These are phyloP conservation scores for Aethes cnicana DNA, from an alignment of 2,888 invertebrate genomes.

Conservation along the genomic window DNA sequence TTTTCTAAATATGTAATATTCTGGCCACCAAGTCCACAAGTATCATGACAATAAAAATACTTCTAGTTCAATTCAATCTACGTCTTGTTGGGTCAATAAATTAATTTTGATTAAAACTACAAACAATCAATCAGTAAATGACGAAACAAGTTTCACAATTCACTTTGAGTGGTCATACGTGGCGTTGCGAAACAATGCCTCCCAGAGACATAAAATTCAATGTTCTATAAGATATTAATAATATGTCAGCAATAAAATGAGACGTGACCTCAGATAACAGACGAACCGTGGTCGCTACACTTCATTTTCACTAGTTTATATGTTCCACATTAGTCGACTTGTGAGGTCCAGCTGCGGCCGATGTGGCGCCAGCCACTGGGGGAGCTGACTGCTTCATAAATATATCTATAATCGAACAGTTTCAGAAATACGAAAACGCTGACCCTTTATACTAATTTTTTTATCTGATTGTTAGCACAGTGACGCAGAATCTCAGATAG, in stretches of 20 bases:
- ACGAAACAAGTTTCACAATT: slow-evolving; percentile 36
- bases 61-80: no score
- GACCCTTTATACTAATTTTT: no score
- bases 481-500: no score
- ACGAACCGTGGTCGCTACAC: slow-evolving; percentile 69
- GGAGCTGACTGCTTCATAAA: slow-evolving; percentile 70
- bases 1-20: no score
- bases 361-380: slow-evolving; percentile 40
- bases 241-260: slow-evolving; percentile 77
- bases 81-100: no score
- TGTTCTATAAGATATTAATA: slow-evolving; percentile 73
- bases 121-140: slow-evolving; percentile 21
- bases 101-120: slow-evolving; percentile 7
- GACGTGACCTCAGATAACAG: slow-evolving; percentile 73
- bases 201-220: slow-evolving; percentile 65
- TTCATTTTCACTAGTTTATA: slow-evolving; percentile 78
- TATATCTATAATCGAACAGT: no score
- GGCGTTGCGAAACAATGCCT: slow-evolving; percentile 62
- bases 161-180: slow-evolving; percentile 26
- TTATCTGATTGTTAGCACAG: no score
- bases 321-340: slow-evolving; percentile 70
- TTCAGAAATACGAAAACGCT: no score
- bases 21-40: no score
- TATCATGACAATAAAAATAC: no score
- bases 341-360: slow-evolving; percentile 65